Evolutionary conservation across 2,797 vertebrate species (phyloP).

Genomic region (Enteromius viviparus): DNA sequence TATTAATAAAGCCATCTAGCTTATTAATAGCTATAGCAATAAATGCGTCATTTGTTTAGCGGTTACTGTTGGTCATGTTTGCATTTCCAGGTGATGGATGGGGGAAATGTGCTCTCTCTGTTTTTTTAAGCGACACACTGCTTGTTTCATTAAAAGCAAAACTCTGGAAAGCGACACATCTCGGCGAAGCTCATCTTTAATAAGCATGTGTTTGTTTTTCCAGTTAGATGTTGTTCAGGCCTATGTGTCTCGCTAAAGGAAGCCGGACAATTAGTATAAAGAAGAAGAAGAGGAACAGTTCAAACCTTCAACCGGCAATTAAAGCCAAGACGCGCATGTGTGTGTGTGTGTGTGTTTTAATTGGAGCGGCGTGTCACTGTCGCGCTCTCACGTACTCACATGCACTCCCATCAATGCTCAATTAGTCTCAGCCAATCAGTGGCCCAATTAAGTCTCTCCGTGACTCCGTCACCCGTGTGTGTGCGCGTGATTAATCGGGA

Average conservation of each 20-base stretch:
- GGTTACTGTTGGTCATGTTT: background rate
- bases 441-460: conserved; percentile 75
- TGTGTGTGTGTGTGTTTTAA: conserved; percentile 67
- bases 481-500: conserved; percentile 69
- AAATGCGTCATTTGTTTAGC: conserved; percentile 19
- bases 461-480: conserved; percentile 68
- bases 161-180: background rate
- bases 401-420: conserved; percentile 65
- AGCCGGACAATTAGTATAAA: conserved; percentile 68
- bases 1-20: conserved; percentile 32
- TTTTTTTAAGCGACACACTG: background rate
- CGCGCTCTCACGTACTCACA: conserved; percentile 54
- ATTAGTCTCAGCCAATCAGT: conserved; percentile 78
- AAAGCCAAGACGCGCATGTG: conserved; percentile 50
- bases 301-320: conserved; percentile 71
- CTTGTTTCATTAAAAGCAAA: conserved; percentile 31
- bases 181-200: conserved; percentile 44
- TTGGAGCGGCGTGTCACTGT: conserved; percentile 71
- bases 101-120: background rate
- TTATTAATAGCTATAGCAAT: conserved; percentile 28
- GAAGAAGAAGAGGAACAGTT: conserved; percentile 65
- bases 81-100: background rate
- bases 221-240: conserved; percentile 19
- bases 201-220: conserved; percentile 55
- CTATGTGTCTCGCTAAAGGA: conserved; percentile 43